phyloP scores from a whole-genome alignment of 2,797 vertebrate species.

The Hybognathus amarus region DNA sequence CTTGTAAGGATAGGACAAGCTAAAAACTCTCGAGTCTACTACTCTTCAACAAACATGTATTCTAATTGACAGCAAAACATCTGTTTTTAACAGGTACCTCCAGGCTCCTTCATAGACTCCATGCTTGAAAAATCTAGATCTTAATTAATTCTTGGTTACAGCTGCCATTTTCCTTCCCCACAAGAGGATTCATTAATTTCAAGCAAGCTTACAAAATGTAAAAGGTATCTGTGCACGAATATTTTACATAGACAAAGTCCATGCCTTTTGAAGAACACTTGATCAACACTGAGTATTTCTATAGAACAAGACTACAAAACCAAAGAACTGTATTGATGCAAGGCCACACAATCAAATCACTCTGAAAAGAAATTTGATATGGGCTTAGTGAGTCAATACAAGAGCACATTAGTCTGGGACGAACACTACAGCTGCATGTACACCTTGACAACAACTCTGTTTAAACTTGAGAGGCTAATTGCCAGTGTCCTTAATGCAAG shows the following conservation, averaged over 20 bases:
- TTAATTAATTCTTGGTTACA: not conserved
- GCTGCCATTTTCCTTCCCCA: not conserved
- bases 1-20: not conserved
- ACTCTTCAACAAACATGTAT: not conserved
- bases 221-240: not conserved
- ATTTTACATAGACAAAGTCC: not conserved
- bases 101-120: not conserved
- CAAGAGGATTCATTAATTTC: not conserved
- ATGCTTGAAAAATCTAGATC: not conserved
- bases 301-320: not conserved
- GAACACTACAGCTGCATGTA: conserved; percentile 12
- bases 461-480: not conserved
- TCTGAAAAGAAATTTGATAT: conserved; percentile 26
- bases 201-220: not conserved
- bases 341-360: conserved; percentile 20
- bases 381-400: conserved; percentile 13
- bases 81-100: not conserved
- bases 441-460: not conserved
- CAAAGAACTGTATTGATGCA: not conserved
- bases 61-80: not conserved
- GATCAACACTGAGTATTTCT: not conserved
- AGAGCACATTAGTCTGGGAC: conserved; percentile 18
- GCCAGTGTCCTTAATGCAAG: not conserved
- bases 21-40: not conserved
- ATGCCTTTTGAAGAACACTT: not conserved